Evolutionary conservation across 2,888 invertebrate species (phyloP).

Genomic region (Cistogaster globosa): DNA sequence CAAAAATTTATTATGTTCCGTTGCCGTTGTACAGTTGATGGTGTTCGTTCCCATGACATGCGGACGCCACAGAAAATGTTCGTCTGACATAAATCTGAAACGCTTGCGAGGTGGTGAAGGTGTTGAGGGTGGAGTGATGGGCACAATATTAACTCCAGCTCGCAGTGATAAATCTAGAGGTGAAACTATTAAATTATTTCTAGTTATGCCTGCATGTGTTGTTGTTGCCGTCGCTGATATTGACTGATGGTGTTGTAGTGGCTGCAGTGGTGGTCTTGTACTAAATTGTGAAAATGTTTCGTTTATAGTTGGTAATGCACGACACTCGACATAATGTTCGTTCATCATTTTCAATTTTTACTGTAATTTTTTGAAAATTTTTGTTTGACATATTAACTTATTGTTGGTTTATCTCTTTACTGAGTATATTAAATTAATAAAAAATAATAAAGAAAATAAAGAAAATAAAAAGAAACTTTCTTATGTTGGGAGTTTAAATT

Average conservation of each 20-base stretch:
- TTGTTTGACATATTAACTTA: conserved; percentile 8
- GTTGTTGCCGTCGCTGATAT: conserved; percentile 55
- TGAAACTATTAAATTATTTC: conserved; percentile 76
- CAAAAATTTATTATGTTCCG: conserved; percentile 56
- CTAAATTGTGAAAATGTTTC: conserved; percentile 82
- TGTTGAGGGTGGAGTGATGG: conserved; percentile 83
- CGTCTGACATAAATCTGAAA: conserved; percentile 79
- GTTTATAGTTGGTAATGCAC: conserved; percentile 81
- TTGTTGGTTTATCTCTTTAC: neutral
- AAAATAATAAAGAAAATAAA: neutral
- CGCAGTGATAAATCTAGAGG: conserved; percentile 82
- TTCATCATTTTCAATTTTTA: conserved; percentile 74
- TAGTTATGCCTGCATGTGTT: conserved; percentile 10
- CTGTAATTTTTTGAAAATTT: conserved; percentile 57
- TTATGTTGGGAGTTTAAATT: too few relatives aligned
- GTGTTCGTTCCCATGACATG: conserved; percentile 74
- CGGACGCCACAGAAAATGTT: conserved; percentile 81
- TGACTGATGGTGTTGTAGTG: conserved; percentile 32
- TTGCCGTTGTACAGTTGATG: conserved; percentile 41
- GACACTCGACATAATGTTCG: conserved; percentile 78
- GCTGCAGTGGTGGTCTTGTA: conserved; percentile 72
- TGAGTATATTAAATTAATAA: neutral
- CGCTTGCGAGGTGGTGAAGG: conserved; percentile 83
- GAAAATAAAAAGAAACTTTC: too few relatives aligned
- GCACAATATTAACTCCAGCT: conserved; percentile 78